Evolutionary conservation across 2,113 vertebrate genomes (phyloP).

Genomic region (Pterocles orientalis): DNA sequence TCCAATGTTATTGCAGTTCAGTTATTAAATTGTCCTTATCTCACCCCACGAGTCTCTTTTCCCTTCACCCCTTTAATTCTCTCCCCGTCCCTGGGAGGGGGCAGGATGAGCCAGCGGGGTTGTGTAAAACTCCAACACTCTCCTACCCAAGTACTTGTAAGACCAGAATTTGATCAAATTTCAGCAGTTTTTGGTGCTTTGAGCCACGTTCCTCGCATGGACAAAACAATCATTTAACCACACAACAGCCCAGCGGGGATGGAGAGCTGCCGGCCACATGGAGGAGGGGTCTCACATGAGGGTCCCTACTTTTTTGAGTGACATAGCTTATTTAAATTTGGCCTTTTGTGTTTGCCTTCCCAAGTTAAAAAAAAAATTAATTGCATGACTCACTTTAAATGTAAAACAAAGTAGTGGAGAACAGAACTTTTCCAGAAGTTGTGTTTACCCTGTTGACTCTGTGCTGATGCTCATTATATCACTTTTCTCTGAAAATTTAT

Average conservation of each 20-base stretch:
- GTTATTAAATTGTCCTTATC: no score
- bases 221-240: no score
- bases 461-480: not conserved
- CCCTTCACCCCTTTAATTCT: no score
- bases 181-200: not conserved
- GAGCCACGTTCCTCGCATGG: no score
- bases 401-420: not conserved
- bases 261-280: not conserved
- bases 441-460: not conserved
- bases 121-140: no score
- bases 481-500: constrained; percentile 5
- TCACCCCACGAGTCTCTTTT: no score
- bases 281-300: no score
- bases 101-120: no score
- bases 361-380: constrained; percentile 9
- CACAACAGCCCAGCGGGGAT: not conserved
- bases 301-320: not conserved
- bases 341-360: not conserved
- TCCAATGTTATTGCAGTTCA: no score
- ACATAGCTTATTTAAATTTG: not conserved
- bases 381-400: not conserved
- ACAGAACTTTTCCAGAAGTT: not conserved
- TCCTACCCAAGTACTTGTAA: not conserved
- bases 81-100: no score
- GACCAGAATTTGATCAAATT: not conserved